Conservation (phyloP, 2,113 vertebrate species). For the Ceyx margarethae region DNA sequence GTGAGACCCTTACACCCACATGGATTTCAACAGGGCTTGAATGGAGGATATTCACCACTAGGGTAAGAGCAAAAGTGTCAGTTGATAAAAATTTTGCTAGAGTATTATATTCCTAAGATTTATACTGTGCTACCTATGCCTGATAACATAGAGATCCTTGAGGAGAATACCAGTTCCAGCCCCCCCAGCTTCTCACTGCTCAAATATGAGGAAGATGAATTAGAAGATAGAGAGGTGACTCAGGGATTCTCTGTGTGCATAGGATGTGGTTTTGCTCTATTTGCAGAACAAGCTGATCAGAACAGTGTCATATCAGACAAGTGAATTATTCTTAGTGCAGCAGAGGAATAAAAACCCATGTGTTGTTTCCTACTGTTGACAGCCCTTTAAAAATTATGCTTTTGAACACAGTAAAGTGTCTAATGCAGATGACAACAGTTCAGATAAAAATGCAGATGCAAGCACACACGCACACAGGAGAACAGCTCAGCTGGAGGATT, state of each 20-base stretch:
- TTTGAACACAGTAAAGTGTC: conserved; percentile 6
- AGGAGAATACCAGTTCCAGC: not conserved
- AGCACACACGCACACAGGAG: not conserved
- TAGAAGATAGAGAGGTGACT: not conserved
- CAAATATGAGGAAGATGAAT: not conserved
- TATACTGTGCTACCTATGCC: not conserved
- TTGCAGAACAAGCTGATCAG: conserved; percentile 22
- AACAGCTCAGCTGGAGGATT: not conserved
- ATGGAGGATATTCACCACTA: not conserved
- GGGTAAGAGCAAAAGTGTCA: not conserved
- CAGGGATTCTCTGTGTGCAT: not conserved
- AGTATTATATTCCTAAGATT: not conserved
- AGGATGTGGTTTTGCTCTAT: conserved; percentile 5
- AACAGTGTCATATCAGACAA: not conserved
- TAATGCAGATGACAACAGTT: not conserved
- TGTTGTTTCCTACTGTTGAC: not conserved
- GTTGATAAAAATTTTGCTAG: not conserved
- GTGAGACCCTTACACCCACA: not conserved
- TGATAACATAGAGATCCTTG: not conserved
- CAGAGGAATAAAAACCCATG: not conserved
- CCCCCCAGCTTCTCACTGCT: not conserved
- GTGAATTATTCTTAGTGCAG: not conserved
- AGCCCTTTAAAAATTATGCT: conserved; percentile 4
- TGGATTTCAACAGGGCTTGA: not conserved
- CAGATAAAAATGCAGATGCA: not conserved